Conservation (phyloP, 2,797 vertebrate genomes). For the Carcharodon carcharias region DNA sequence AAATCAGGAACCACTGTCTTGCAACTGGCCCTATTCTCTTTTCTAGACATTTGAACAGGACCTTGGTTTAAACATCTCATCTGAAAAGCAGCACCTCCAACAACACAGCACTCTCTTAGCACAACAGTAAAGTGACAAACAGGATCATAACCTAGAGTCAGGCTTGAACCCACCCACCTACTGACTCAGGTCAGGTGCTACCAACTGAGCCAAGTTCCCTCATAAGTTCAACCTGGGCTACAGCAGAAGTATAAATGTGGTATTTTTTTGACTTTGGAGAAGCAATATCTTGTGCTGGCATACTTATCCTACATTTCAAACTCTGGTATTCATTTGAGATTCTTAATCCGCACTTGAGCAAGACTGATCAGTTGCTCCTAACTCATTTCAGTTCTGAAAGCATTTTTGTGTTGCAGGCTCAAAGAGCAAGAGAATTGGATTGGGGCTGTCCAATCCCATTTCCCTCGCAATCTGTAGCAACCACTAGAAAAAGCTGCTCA, state of each 20-base stretch:
- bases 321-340: not conserved
- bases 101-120: not conserved
- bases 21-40: not conserved
- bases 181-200: not conserved
- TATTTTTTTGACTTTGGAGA: not conserved
- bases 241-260: not conserved
- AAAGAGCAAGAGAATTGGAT: slow-evolving; percentile 2
- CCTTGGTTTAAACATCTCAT: not conserved
- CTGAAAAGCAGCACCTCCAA: not conserved
- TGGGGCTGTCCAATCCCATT: not conserved
- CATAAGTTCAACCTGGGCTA: not conserved
- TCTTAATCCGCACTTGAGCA: not conserved
- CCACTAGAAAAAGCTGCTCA: not conserved
- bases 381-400: not conserved
- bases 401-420: not conserved
- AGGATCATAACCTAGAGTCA: not conserved
- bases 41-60: not conserved
- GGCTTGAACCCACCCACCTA: not conserved
- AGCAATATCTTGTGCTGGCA: not conserved
- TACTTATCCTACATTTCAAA: not conserved
- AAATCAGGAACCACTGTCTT: not conserved
- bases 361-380: not conserved
- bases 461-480: not conserved
- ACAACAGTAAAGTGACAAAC: not conserved
- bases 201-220: not conserved